These are phyloP conservation scores for Carassius gibelio DNA, from an alignment of 2,113 vertebrate species.

Conservation along the genomic window DNA sequence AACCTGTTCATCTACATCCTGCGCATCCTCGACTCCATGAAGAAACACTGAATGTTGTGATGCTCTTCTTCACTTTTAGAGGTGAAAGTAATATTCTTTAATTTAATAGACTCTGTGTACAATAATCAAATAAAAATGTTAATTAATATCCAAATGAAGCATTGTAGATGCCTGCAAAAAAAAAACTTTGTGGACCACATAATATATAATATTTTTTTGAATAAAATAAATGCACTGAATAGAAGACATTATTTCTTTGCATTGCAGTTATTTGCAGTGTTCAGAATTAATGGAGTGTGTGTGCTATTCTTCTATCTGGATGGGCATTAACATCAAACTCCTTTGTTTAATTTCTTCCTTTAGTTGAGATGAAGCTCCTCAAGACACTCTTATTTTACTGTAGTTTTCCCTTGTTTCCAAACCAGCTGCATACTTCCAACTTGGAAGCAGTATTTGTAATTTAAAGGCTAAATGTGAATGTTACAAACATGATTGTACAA, in stretches of 20 bases:
- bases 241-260: neutral
- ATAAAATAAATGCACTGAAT: neutral
- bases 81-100: slow-evolving; percentile 1
- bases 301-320: neutral
- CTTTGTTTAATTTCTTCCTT: neutral
- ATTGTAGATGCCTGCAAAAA: neutral
- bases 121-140: neutral
- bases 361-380: neutral
- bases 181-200: neutral
- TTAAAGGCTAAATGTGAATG: neutral
- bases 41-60: slow-evolving; percentile 81
- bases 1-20: slow-evolving; percentile 92
- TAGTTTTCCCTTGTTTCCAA: neutral
- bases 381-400: neutral
- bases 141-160: neutral
- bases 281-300: neutral
- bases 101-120: neutral
- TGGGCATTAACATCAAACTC: neutral
- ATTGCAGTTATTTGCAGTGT: neutral
- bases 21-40: slow-evolving; percentile 84
- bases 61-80: neutral
- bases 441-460: neutral
- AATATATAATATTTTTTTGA: neutral
- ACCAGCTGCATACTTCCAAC: neutral
- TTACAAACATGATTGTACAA: slow-evolving; percentile 10